A percentile compares a stretch with the other conserved stretches of the same genome.
Evolutionary conservation across 1,140 invertebrate genomes (phyloP).

Genomic region (Dryas iulia): DNA sequence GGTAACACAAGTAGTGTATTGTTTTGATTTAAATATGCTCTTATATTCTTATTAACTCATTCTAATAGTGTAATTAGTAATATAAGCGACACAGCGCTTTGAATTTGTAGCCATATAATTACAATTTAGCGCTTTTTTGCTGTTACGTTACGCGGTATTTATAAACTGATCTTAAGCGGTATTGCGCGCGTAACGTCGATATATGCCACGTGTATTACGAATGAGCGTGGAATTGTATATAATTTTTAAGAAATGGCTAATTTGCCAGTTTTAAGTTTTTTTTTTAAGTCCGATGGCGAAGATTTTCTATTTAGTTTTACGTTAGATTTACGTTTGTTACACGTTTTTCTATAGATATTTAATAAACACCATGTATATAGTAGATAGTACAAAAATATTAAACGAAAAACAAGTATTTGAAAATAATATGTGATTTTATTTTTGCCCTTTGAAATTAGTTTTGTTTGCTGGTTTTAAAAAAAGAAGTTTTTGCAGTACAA

Average conservation of each 20-base stretch:
- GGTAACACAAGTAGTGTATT: too few relatives aligned
- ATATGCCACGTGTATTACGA: not conserved
- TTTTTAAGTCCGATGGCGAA: slow-evolving; percentile 26
- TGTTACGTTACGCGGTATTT: too few relatives aligned
- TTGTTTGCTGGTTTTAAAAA: too few relatives aligned
- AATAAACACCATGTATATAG: slow-evolving; percentile 72
- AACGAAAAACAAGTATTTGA: slow-evolving; percentile 60
- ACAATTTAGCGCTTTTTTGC: too few relatives aligned
- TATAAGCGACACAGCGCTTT: too few relatives aligned
- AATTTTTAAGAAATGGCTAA: slow-evolving; percentile 3
- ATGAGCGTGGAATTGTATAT: slow-evolving; percentile 11
- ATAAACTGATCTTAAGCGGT: too few relatives aligned
- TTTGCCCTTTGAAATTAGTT: not conserved
- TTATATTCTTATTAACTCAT: too few relatives aligned
- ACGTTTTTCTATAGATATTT: slow-evolving; percentile 73
- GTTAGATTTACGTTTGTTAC: slow-evolving; percentile 64
- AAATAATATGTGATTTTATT: slow-evolving; percentile 43
- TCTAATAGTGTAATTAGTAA: too few relatives aligned
- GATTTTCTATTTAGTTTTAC: slow-evolving; percentile 46
- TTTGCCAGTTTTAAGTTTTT: slow-evolving; percentile 22
- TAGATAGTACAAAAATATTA: slow-evolving; percentile 79
- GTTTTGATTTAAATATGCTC: too few relatives aligned
- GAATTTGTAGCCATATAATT: too few relatives aligned
- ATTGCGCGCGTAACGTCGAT: too few relatives aligned
- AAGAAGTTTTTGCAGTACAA: too few relatives aligned